Evolutionary conservation across 2,797 vertebrate species (phyloP).

Genomic region (Scyliorhinus canicula): DNA sequence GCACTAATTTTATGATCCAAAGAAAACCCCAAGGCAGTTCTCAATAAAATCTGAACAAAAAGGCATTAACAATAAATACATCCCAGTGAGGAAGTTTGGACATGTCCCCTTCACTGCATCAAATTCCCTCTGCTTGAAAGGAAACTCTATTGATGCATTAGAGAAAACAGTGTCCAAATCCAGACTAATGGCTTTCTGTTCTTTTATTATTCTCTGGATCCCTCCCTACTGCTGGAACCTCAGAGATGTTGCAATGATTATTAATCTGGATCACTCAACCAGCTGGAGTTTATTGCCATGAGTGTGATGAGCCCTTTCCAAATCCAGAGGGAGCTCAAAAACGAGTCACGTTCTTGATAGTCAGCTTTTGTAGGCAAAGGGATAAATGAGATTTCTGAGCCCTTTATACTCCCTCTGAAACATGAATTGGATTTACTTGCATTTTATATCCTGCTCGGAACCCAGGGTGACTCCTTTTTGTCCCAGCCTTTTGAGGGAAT

Average conservation of each 20-base stretch:
- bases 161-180: background rate
- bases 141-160: background rate
- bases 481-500: background rate
- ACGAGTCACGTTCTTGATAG: background rate
- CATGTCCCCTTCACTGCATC: background rate
- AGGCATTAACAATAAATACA: background rate
- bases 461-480: background rate
- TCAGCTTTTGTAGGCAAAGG: slow-evolving; percentile 10
- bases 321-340: slow-evolving; percentile 11
- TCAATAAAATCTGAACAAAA: background rate
- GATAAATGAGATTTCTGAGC: slow-evolving; percentile 8
- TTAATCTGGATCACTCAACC: slow-evolving; percentile 23
- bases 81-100: background rate
- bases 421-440: background rate
- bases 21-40: background rate
- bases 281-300: background rate
- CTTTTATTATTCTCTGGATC: slow-evolving; percentile 5
- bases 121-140: background rate
- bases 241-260: slow-evolving; percentile 13
- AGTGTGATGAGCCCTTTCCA: slow-evolving; percentile 26
- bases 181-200: slow-evolving; percentile 12
- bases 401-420: slow-evolving; percentile 12
- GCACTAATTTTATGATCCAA: background rate
- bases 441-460: background rate
- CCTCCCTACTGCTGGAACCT: background rate